Percentiles rank a stretch among this genome's conserved stretches.
phyloP scores from a whole-genome alignment of 1,140 invertebrate species.

The Meloidogyne chitwoodi region DNA sequence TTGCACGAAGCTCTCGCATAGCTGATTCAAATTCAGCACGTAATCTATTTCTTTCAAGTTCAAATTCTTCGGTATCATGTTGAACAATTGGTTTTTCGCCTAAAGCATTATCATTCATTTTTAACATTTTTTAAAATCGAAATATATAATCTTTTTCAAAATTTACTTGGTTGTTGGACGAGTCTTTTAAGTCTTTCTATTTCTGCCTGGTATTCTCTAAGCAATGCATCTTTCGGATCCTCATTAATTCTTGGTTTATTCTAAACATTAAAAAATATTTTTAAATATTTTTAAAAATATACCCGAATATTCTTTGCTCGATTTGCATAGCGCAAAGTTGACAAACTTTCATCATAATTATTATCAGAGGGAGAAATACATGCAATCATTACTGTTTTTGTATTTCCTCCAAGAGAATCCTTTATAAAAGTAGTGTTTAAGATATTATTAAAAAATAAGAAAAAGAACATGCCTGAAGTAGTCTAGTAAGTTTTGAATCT shows the following conservation, averaged over 20 bases:
- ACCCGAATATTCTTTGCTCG: slow-evolving; percentile 81
- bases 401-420: slow-evolving; percentile 88
- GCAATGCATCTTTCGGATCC: slow-evolving; percentile 84
- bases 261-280: slow-evolving; percentile 66
- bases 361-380: slow-evolving; percentile 78
- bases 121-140: neutral
- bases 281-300: slow-evolving; percentile 62
- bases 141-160: neutral
- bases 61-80: slow-evolving; percentile 50
- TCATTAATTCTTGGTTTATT: slow-evolving; percentile 92
- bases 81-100: slow-evolving; percentile 1
- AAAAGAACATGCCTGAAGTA: slow-evolving; percentile 73
- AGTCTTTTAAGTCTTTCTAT: slow-evolving; percentile 43
- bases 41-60: slow-evolving; percentile 63
- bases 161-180: slow-evolving; percentile 34
- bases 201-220: slow-evolving; percentile 75
- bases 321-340: slow-evolving; percentile 84
- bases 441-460: neutral
- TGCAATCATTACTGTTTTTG: slow-evolving; percentile 92
- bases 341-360: slow-evolving; percentile 81
- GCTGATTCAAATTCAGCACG: slow-evolving; percentile 63
- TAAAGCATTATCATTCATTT: neutral
- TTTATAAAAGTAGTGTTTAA: neutral
- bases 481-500: slow-evolving; percentile 85
- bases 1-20: slow-evolving; percentile 64